These are phyloP conservation scores for Bungarus multicinctus DNA, from an alignment of 2,113 vertebrate genomes.

Conservation along the genomic window DNA sequence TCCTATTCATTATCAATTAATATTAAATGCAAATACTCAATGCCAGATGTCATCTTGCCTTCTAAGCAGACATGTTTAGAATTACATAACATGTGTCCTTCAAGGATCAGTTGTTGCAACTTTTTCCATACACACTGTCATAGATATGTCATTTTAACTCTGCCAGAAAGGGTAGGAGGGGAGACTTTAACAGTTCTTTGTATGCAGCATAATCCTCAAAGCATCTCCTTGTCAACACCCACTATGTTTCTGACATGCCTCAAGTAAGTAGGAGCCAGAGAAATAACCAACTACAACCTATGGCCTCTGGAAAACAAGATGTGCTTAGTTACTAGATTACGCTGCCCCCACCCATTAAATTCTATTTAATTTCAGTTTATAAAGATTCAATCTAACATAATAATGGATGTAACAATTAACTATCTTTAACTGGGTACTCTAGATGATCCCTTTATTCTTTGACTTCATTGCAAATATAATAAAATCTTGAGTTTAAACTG, in stretches of 20 bases:
- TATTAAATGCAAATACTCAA: background rate
- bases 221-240: background rate
- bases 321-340: background rate
- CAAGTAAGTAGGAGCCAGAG: background rate
- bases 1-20: background rate
- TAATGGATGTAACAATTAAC: background rate
- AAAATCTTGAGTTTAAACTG: background rate
- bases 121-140: background rate
- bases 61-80: background rate
- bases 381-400: background rate
- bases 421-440: background rate
- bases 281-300: background rate
- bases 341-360: background rate
- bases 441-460: background rate
- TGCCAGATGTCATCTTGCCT: background rate
- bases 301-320: background rate
- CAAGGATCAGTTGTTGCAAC: background rate
- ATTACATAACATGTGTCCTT: background rate
- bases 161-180: background rate
- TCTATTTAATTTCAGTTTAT: background rate
- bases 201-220: background rate
- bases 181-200: background rate
- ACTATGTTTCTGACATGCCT: background rate
- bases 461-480: background rate
- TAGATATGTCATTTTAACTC: background rate